These are phyloP conservation scores for Barnardius zonarius DNA, from an alignment of 2,113 vertebrate species.

Conservation along the genomic window DNA sequence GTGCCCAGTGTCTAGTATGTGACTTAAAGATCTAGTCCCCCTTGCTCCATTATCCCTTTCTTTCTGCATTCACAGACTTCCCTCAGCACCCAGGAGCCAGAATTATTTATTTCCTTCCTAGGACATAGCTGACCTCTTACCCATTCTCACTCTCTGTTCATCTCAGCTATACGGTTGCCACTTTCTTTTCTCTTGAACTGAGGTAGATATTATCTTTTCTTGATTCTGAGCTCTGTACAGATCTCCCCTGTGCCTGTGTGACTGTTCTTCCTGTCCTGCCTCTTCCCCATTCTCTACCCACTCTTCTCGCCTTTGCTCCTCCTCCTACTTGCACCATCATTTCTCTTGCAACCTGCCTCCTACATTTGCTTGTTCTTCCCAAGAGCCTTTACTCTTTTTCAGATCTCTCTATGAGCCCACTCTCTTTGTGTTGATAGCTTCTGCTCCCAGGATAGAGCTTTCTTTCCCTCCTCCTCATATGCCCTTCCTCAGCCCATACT, in stretches of 20 bases:
- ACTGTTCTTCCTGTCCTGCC: background rate
- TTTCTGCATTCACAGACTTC: background rate
- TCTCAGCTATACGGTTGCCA: background rate
- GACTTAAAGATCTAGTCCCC: background rate
- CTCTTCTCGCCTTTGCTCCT: slow-evolving; percentile 12
- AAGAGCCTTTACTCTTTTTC: background rate
- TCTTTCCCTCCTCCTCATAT: slow-evolving; percentile 32
- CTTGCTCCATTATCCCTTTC: background rate
- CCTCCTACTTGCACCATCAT: background rate
- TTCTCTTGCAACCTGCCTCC: slow-evolving; percentile 18
- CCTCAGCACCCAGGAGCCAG: background rate
- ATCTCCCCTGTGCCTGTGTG: background rate
- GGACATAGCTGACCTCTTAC: background rate
- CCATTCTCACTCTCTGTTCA: background rate
- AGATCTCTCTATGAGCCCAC: background rate
- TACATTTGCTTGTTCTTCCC: slow-evolving; percentile 7
- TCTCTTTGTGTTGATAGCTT: background rate
- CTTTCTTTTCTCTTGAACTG: background rate
- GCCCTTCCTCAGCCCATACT: background rate
- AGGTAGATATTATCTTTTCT: background rate
- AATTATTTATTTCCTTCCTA: background rate
- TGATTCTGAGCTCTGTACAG: background rate
- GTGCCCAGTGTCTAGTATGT: background rate
- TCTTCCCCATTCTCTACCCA: background rate
- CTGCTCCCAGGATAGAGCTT: slow-evolving; percentile 7